Evolutionary conservation across 2,888 invertebrate species (phyloP), one percentile per base, ranked within the genome.

Genomic region (Acronicta aceris): DNA sequence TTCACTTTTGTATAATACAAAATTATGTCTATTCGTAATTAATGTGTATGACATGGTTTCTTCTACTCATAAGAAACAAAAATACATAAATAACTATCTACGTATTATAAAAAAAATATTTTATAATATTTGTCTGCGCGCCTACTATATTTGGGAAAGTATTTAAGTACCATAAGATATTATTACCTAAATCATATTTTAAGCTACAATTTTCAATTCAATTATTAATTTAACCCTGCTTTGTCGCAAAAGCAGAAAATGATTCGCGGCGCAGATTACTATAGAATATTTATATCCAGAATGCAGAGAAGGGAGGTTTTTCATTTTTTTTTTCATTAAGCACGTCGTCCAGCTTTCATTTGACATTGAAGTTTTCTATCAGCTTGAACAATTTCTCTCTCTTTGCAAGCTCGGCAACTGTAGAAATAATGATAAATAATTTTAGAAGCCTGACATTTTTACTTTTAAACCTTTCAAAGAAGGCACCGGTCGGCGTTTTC

Each of bases 381-480:
- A 0, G 74, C 58, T 0, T 52, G 50, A 0, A 78, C 41, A 1
- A 56, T 56, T 5, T 71, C 74, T 1, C 76, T 66, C 21, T 79
- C 78, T 5, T 60, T 71, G 48, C 85, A 85, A 2, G 74, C 58
- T 3, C 45, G 55, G 60, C 85, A 84, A 40, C 85, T 85, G 56
- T 43, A 56, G 48, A 17, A 51, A 60, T 17, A 7, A 38, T n/a
- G n/a, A 30, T 43, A 54, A 27, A 27, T 5, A 21, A 21, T 21
- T 4, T 21, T 21, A 4, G 21, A 21, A 21, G 4, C 21, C 21
- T 21, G 21, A 21, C 21, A 21, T 21, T 21, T 21, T 21, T 3
- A 3, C 4, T 21, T 21, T 21, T 21, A 21, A 21, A 3, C 4
- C 21, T 21, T n/a, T n/a, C n/a, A n/a, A n/a, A 21, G 21, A 21